Percentiles rank a stretch among this genome's conserved stretches.
These are phyloP conservation scores for Agelastica alni DNA, from an alignment of 2,888 invertebrate genomes.

Conservation along the genomic window DNA sequence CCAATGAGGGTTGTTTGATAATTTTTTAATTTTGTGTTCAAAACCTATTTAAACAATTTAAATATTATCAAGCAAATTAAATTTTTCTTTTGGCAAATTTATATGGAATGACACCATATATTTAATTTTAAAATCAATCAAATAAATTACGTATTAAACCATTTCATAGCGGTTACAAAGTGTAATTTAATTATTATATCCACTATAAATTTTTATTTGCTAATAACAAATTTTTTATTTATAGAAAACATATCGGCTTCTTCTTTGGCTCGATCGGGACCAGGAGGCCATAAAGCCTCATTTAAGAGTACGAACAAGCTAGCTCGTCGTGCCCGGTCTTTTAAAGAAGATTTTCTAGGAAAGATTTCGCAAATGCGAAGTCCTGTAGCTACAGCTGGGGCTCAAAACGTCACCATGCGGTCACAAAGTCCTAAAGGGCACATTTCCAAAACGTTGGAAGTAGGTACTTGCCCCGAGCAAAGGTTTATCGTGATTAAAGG, in stretches of 20 bases:
- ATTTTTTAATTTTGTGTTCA: too few species aligned
- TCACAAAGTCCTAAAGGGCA: constrained; percentile 57
- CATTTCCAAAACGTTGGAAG: constrained; percentile 43
- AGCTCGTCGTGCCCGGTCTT: constrained; percentile 85
- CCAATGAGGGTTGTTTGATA: too few species aligned
- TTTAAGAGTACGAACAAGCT: constrained; percentile 78
- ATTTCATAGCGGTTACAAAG: too few species aligned
- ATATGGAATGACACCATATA: too few species aligned
- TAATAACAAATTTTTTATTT: too few species aligned
- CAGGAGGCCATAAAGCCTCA: constrained; percentile 75
- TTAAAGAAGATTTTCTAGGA: constrained; percentile 88
- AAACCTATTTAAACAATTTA: too few species aligned
- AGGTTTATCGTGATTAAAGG: constrained; percentile 42
- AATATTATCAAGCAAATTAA: too few species aligned
- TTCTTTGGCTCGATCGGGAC: constrained; percentile 54
- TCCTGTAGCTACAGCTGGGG: constrained; percentile 55
- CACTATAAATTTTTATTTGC: too few species aligned
- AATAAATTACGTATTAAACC: too few species aligned
- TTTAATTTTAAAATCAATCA: too few species aligned
- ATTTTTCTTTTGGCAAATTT: too few species aligned
- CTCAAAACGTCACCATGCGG: constrained; percentile 39
- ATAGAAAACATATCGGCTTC: constrained; percentile 50
- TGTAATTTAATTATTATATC: too few species aligned
- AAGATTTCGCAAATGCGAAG: constrained; percentile 89
- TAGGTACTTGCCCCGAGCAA: constrained; percentile 47